Evolutionary conservation across 2,888 invertebrate genomes (phyloP).

Genomic region (Troides oblongomaculatus): DNA sequence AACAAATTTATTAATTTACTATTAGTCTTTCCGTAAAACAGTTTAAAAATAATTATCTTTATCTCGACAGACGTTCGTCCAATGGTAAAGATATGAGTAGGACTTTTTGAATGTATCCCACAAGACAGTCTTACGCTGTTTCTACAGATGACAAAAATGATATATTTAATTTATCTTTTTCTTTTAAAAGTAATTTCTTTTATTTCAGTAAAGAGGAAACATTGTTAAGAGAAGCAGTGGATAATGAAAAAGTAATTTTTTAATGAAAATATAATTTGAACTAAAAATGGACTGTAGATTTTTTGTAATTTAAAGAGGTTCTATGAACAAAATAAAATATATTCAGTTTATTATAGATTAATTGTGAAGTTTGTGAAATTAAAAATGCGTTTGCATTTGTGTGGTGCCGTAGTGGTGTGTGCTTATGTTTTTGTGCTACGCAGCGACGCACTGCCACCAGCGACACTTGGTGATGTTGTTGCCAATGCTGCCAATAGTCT

Average conservation of each 20-base stretch:
- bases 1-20: neutral
- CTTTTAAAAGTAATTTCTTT: too few relatives aligned
- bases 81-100: too few relatives aligned
- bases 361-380: conserved; percentile 29
- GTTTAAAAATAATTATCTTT: too few relatives aligned
- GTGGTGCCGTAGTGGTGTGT: conserved; percentile 55
- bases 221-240: neutral
- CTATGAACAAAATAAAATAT: neutral
- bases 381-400: conserved; percentile 59
- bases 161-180: too few relatives aligned
- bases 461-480: conserved; percentile 73
- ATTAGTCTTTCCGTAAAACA: too few relatives aligned
- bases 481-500: conserved; percentile 73
- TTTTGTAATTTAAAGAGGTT: neutral
- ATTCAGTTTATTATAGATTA: conserved; percentile 13
- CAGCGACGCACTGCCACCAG: conserved; percentile 67
- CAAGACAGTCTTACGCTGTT: too few relatives aligned
- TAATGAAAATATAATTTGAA: neutral
- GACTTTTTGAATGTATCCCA: too few relatives aligned
- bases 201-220: neutral
- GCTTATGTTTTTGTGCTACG: conserved; percentile 55
- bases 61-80: too few relatives aligned
- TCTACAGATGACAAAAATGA: too few relatives aligned
- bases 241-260: neutral
- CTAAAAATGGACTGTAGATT: neutral